Conservation (phyloP, 1,140 invertebrate genomes). For the Nasonia vitripennis region DNA sequence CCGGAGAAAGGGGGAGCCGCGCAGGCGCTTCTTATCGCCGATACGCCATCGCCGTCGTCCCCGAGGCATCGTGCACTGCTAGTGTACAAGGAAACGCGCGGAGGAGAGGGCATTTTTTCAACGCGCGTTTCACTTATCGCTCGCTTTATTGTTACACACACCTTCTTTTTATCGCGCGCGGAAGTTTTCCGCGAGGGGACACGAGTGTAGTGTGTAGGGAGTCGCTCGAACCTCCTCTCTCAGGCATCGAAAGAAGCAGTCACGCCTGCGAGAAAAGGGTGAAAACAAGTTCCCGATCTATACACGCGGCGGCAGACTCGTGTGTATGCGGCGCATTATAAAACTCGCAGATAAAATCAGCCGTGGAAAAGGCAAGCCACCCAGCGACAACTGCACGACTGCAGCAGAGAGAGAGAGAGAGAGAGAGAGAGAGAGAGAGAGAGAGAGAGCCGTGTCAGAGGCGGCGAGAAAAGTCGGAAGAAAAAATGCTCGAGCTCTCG, state of each 20-base stretch:
- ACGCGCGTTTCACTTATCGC: background rate
- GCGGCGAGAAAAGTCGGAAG: background rate
- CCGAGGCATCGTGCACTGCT: background rate
- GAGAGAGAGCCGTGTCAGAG: background rate
- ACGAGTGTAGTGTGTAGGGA: no score
- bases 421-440: no score
- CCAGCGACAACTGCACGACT: background rate
- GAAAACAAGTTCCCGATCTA: background rate
- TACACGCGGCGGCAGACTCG: no score
- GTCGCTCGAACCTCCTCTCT: no score
- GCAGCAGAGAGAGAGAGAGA: background rate
- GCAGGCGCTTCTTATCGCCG: background rate
- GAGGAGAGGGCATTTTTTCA: background rate
- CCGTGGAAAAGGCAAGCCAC: background rate
- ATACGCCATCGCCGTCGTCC: constrained; percentile 5
- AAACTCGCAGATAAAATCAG: background rate
- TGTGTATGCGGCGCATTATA: background rate
- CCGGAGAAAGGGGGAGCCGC: constrained; percentile 32
- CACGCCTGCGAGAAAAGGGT: background rate
- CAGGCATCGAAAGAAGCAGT: background rate
- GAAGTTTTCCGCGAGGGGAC: no score
- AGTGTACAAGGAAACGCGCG: background rate
- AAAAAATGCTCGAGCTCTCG: background rate
- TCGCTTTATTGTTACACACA: no score
- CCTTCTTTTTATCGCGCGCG: no score